Evolutionary conservation across 2,888 invertebrate species (phyloP).

Genomic region (Melanostoma scalare): DNA sequence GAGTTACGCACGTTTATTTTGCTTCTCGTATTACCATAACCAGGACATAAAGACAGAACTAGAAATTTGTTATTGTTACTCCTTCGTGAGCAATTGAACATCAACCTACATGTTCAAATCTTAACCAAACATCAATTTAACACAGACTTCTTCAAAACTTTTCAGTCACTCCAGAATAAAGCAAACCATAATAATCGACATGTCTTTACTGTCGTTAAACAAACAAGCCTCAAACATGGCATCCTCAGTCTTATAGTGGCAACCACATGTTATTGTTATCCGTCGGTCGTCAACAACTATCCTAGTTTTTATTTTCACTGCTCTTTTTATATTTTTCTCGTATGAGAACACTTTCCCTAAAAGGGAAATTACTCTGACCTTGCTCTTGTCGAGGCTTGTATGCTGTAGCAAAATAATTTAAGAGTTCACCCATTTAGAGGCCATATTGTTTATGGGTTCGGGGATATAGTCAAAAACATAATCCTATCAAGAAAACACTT

Average conservation of each 20-base stretch:
- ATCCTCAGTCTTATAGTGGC: not conserved
- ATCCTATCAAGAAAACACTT: slow-evolving; percentile 27
- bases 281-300: slow-evolving; percentile 60
- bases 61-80: too few species aligned
- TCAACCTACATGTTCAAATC: too few species aligned
- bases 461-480: slow-evolving; percentile 34
- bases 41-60: too few species aligned
- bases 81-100: too few species aligned
- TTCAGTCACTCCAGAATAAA: slow-evolving; percentile 14
- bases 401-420: slow-evolving; percentile 2
- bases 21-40: too few species aligned
- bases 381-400: slow-evolving; percentile 40
- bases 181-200: slow-evolving; percentile 34
- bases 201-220: slow-evolving; percentile 27
- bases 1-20: too few species aligned
- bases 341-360: not conserved
- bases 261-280: slow-evolving; percentile 54
- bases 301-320: slow-evolving; percentile 44
- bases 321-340: slow-evolving; percentile 16
- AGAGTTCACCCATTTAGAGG: slow-evolving; percentile 29
- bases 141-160: too few species aligned
- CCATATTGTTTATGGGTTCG: slow-evolving; percentile 41
- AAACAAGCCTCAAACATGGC: slow-evolving; percentile 4
- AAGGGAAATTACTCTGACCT: slow-evolving; percentile 57
- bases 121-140: too few species aligned